Evolutionary conservation across 2,888 invertebrate species (phyloP), one percentile per base, ranked within the genome.

Genomic region (Caenorhabditis imperialis): DNA sequence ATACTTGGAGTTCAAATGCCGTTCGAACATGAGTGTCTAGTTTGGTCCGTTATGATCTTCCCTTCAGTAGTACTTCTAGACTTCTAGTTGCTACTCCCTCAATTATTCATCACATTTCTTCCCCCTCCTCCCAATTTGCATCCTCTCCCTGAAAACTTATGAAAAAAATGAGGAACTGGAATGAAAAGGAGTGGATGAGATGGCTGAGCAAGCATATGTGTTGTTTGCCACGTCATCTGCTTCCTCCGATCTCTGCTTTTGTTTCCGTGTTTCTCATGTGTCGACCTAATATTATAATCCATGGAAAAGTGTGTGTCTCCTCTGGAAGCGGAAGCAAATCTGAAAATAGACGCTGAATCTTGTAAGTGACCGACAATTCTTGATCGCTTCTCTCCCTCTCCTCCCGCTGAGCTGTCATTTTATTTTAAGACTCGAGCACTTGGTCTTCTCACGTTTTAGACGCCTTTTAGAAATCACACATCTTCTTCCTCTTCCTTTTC

Each of bases 381-480:
- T 67, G 67, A 67, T 60, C 48, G 33, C 55, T 48, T 50, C 48
- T 20, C 25, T 25, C 44, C 6, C 27, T 22, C 61, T 22, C 51
- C 20, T n/a, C 35, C 37, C 53, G 37, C 27, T 53, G 16, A n/a
- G 33, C 57, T 58, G 47, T 61, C 57, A 57, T 61, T 54, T 65
- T 44, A 55, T 72, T 58, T 72, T 54, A 45, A 58, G 48, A 60
- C 44, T 60, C 65, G 30, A 55, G 47, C 55, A 53, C 53, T 53
- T 47, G 35, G 45, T 54, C 44, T 47, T 58, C 42, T 42, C 58
- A 47, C 30, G 53, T 45, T 48, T 35, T 20, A 7, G 3, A 2
- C 69, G 30, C 42, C 54, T 48, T n/a, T n/a, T n/a, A 48, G 51
- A 51, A 53, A 58, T 73, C 73, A 54, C 67, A 53, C 23, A n/a